These are phyloP conservation scores for Circaetus gallicus DNA, from an alignment of 2,113 vertebrate genomes.

Conservation along the genomic window DNA sequence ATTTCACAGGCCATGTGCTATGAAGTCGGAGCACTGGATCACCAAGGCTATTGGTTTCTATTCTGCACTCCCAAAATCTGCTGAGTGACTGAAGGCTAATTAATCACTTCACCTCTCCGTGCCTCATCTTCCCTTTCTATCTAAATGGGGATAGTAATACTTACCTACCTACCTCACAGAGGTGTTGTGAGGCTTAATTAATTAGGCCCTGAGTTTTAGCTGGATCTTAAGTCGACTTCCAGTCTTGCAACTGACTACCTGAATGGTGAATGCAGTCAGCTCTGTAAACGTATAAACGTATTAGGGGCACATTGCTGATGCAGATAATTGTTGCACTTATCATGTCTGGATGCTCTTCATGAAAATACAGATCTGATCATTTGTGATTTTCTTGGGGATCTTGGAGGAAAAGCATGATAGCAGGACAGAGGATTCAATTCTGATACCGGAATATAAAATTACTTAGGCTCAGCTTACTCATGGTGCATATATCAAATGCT, in stretches of 20 bases:
- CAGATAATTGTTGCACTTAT: neutral
- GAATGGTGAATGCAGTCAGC: neutral
- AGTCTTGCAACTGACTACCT: neutral
- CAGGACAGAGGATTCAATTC: constrained; percentile 11
- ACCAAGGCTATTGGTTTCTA: constrained; percentile 16
- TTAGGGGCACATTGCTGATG: neutral
- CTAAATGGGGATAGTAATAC: constrained; percentile 30
- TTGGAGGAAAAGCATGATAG: neutral
- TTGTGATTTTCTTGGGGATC: neutral
- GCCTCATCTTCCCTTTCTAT: constrained; percentile 27
- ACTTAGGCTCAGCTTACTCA: neutral
- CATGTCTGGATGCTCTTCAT: constrained; percentile 8
- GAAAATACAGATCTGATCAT: neutral
- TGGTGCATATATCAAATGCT: neutral
- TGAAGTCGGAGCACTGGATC: constrained; percentile 46
- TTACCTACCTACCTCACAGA: constrained; percentile 64
- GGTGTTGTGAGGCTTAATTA: constrained; percentile 60
- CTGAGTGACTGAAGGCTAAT: constrained; percentile 5
- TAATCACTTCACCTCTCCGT: constrained; percentile 39
- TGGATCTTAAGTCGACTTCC: constrained; percentile 2
- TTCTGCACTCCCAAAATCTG: neutral
- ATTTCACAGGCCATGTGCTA: neutral
- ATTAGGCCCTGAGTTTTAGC: constrained; percentile 36
- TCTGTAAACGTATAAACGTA: accelerated
- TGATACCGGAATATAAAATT: neutral